Conservation (phyloP, 2,888 invertebrate species). For the Lasioglossum figueresi region DNA sequence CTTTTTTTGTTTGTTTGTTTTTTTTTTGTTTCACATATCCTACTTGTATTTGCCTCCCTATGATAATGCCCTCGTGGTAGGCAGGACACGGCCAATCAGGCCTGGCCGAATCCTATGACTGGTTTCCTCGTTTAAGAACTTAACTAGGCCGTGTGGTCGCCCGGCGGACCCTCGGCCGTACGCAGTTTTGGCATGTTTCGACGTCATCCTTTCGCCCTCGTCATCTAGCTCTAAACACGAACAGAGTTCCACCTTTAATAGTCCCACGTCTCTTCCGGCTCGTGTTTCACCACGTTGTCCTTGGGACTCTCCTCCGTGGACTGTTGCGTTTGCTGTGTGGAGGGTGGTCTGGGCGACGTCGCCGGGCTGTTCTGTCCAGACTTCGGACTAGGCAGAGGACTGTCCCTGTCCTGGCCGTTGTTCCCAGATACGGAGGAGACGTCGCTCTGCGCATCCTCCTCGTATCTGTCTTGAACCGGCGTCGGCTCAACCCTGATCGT, state of each 20-base stretch:
- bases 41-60: constrained; percentile 65
- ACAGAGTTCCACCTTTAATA: constrained; percentile 72
- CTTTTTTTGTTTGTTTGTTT: constrained; percentile 3
- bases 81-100: constrained; percentile 79
- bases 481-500: constrained; percentile 92
- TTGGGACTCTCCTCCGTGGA: constrained; percentile 78
- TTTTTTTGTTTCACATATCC: constrained; percentile 47
- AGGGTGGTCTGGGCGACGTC: constrained; percentile 79
- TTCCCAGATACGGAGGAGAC: constrained; percentile 82
- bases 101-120: constrained; percentile 82
- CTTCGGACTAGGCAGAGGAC: constrained; percentile 81
- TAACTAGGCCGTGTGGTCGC: constrained; percentile 69
- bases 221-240: background rate
- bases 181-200: constrained; percentile 68
- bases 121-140: constrained; percentile 78
- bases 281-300: constrained; percentile 79
- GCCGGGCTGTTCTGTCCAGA: constrained; percentile 79
- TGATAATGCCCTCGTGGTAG: constrained; percentile 83
- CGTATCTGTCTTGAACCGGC: constrained; percentile 88
- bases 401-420: constrained; percentile 79
- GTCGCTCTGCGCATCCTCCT: constrained; percentile 85
- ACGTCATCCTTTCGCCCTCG: constrained; percentile 4
- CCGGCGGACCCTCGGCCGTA: constrained; percentile 41
- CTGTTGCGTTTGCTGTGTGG: constrained; percentile 73
- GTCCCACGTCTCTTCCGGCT: constrained; percentile 83